Base-by-base conservation (phyloP, 2,113 vertebrate species). In the Eleginops maclovinus region DNA sequence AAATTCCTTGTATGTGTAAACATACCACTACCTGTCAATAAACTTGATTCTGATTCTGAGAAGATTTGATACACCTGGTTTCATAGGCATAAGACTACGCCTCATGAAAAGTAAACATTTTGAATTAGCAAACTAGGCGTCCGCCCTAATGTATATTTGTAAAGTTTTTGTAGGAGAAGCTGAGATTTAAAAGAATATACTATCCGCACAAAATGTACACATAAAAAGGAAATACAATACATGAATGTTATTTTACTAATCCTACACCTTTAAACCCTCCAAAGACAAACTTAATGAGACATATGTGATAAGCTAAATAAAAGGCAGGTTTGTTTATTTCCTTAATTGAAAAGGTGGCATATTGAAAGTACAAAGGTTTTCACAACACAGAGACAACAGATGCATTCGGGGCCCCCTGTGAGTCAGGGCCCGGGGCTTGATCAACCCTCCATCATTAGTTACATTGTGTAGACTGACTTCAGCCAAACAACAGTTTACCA, bases 321-420 rank as follows among this genome's bases (percentile, higher is more conserved):
- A 61, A 64, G 61, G 44, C 36, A 15, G 22, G 15, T 16, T 26
- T 24, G 49, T 74, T 75, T 47, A 62, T 84, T 51, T 81, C 41
- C 9, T 67, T 43, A 43, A 36, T 60, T 75, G 50, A 71, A 75
- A 74, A 46, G 26, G 49, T 78, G 77, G 36, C 64, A 71, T 75
- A 76, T 79, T 72, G 4, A 53, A 69, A 61, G 51, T 49, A 75
- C 50, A 75, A 72, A 78, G 26, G 11, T 53, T 73, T 76, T 12
- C 43, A 21, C 43, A 51, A 65, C 31, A 67, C 55, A 2, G 50
- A 60, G 50, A 82, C 50, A 62, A 62, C 62, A 22, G 1, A 54
- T 17, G 13, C 59, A 51, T 60, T 68, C 14, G 53, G 44, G 46
- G 50, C 21, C 60, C 50, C 65, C 51, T n/a, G 31, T 63, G 72